A percentile compares a stretch with the other conserved stretches of the same genome.
Conservation (phyloP, 2,888 invertebrate genomes). For the Steinernema carpocapsae region DNA sequence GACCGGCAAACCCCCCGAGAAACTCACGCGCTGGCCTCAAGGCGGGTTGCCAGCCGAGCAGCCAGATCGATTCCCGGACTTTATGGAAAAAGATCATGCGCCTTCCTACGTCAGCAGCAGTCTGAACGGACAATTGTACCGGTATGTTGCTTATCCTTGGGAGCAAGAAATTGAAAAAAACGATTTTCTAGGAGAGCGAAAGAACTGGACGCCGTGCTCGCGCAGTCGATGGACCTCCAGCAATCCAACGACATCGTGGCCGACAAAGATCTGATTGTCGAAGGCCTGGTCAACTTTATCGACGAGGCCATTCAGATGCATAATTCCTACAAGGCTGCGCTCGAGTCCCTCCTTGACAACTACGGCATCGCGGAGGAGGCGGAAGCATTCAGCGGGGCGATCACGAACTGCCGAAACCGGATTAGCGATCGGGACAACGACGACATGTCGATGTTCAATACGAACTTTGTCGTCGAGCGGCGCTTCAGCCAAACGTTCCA, state of each 20-base stretch:
- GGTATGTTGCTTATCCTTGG: too few relatives aligned
- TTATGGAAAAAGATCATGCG: slow-evolving; percentile 45
- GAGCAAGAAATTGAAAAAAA: too few relatives aligned
- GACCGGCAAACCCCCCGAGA: slow-evolving; percentile 55
- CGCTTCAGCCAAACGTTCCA: background rate
- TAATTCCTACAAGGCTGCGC: slow-evolving; percentile 44
- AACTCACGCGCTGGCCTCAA: slow-evolving; percentile 38
- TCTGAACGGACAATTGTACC: slow-evolving; percentile 54
- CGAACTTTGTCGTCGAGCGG: slow-evolving; percentile 39
- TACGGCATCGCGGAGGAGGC: slow-evolving; percentile 61
- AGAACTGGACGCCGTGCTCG: background rate
- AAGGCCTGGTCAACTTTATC: slow-evolving; percentile 42
- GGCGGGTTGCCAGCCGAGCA: slow-evolving; percentile 41
- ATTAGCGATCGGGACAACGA: slow-evolving; percentile 60
- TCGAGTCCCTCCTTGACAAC: slow-evolving; percentile 48
- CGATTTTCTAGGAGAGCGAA: slow-evolving; percentile 3
- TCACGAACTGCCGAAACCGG: slow-evolving; percentile 53
- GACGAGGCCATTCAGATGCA: slow-evolving; percentile 37
- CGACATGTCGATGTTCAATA: slow-evolving; percentile 63
- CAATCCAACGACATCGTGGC: slow-evolving; percentile 1
- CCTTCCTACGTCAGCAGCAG: slow-evolving; percentile 52
- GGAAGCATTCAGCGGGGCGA: slow-evolving; percentile 56
- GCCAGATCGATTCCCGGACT: slow-evolving; percentile 42
- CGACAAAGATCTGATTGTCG: slow-evolving; percentile 36
- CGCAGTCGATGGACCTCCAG: background rate